Evolutionary conservation across 2,797 vertebrate genomes (phyloP).

Genomic region (Falco novaeseelandiae): DNA sequence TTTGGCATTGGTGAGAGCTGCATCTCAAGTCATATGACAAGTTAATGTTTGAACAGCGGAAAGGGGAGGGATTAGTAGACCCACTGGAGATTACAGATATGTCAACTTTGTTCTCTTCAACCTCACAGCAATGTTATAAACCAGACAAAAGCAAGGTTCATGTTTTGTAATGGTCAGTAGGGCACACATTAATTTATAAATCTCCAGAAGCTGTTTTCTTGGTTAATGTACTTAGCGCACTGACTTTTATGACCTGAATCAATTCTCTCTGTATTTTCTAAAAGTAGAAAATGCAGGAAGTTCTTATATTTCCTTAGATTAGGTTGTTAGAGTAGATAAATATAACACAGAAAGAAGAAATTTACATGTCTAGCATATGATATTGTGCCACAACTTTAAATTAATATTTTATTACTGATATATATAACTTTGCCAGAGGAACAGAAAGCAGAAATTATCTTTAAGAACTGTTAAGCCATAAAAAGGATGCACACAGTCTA

Average conservation of each 20-base stretch:
- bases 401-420: neutral
- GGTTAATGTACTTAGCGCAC: slow-evolving; percentile 6
- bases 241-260: neutral
- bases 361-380: neutral
- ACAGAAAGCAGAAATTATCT: neutral
- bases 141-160: slow-evolving; percentile 22
- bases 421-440: neutral
- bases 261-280: neutral
- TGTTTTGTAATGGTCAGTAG: slow-evolving; percentile 12
- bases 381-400: neutral
- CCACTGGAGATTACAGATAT: slow-evolving; percentile 24
- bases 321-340: neutral
- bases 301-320: neutral
- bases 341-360: neutral
- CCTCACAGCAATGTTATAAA: neutral
- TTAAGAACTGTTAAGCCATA: neutral
- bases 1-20: slow-evolving; percentile 5
- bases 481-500: neutral
- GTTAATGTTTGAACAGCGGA: neutral
- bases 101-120: slow-evolving; percentile 11
- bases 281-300: neutral
- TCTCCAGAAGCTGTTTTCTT: neutral
- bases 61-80: neutral
- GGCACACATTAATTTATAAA: neutral
- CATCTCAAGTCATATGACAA: slow-evolving; percentile 19